Evolutionary conservation across 2,797 vertebrate species (phyloP).

Genomic region (Semotilus atromaculatus): DNA sequence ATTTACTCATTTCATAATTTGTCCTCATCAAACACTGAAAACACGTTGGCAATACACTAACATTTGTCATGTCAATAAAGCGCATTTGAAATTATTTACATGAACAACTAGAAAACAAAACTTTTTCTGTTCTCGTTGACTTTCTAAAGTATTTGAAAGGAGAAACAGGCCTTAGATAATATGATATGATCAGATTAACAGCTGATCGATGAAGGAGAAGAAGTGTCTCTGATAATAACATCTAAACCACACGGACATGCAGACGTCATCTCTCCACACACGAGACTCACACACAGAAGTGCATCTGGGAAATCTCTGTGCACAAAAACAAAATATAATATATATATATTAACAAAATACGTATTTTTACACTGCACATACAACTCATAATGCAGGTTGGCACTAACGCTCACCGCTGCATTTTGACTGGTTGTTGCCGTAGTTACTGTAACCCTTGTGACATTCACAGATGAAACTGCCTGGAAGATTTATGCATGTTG

Average conservation of each 20-base stretch:
- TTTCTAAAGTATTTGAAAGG: background rate
- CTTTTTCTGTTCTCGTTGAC: too few species aligned
- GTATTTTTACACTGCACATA: too few species aligned
- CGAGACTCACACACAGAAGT: background rate
- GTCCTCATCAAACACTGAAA: background rate
- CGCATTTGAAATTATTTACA: background rate
- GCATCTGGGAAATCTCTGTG: constrained; percentile 1
- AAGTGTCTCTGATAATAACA: too few species aligned
- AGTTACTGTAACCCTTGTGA: constrained; percentile 69
- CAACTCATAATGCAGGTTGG: too few species aligned
- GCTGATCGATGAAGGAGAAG: too few species aligned
- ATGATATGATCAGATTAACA: too few species aligned
- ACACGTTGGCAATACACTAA: background rate
- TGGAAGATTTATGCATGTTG: constrained; percentile 57
- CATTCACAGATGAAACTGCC: constrained; percentile 74
- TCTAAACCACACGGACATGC: too few species aligned
- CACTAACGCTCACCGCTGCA: constrained; percentile 71
- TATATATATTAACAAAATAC: too few species aligned
- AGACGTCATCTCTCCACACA: background rate
- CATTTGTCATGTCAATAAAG: background rate
- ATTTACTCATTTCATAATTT: background rate
- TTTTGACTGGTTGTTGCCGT: constrained; percentile 56
- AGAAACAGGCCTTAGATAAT: too few species aligned
- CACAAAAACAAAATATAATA: background rate
- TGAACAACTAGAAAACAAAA: background rate